phyloP scores from a whole-genome alignment of 2,888 invertebrate species.

The Agrypnus murinus region DNA sequence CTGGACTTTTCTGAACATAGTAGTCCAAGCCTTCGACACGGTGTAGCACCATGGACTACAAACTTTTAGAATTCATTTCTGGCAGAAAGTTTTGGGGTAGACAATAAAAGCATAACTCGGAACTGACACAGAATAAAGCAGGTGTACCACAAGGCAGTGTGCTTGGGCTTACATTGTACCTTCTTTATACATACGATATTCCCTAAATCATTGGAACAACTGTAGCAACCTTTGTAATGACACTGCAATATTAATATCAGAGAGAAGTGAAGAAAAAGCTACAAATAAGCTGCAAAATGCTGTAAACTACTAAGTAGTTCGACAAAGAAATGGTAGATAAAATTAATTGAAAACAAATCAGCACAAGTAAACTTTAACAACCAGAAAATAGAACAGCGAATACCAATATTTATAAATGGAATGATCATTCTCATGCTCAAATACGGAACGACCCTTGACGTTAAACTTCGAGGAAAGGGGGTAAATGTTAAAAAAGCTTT shows the following conservation, averaged over 20 bases:
- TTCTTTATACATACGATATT: constrained; percentile 22
- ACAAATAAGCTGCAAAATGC: constrained; percentile 20
- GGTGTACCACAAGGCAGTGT: no score
- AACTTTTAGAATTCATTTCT: constrained; percentile 15
- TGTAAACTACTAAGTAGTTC: constrained; percentile 5
- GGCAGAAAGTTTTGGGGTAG: constrained; percentile 12
- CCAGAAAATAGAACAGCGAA: no score
- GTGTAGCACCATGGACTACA: constrained; percentile 13
- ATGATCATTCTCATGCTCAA: no score
- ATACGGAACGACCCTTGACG: no score
- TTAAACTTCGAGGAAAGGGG: no score
- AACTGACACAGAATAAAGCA: constrained; percentile 1
- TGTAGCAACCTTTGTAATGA: constrained; percentile 11
- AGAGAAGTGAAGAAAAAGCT: constrained; percentile 4
- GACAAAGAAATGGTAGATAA: constrained; percentile 11
- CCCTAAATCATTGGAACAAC: constrained; percentile 8
- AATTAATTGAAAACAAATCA: constrained; percentile 14
- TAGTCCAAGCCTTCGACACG: constrained; percentile 11
- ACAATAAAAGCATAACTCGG: constrained; percentile 1
- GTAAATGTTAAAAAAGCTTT: no score
- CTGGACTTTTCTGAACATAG: no score
- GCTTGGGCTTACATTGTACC: constrained; percentile 1
- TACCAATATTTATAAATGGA: no score
- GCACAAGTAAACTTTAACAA: no score
- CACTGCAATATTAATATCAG: constrained; percentile 4